Evolutionary conservation across 2,888 invertebrate genomes (phyloP), one percentile per base, ranked within the genome.

Genomic region (Chaetogeoica ovagalla): DNA sequence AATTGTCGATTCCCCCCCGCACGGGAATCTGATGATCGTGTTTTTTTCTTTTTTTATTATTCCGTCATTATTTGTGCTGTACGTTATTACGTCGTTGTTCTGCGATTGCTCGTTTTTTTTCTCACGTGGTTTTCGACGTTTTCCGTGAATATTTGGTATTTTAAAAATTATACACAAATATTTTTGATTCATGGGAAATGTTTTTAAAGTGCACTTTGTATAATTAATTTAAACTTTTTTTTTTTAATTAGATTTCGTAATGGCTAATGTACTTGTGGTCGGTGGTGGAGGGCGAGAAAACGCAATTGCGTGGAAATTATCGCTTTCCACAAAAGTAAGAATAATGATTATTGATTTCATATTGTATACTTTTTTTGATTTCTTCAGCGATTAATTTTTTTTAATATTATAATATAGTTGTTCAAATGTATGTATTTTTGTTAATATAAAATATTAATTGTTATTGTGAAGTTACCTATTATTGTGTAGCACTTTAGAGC

Each of bases 271-370:
- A 83, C 87, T 96, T 83, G 91, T 98, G 75, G 91, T 98, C 84
- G 98, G 98, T 21, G 90, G 92, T 86, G 98, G 98, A 60, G 98
- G 97, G 5, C 91, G 98, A 83, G 98, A 99, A 87, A 97, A 98
- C 88, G 96, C 96, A 7, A 89, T 99, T 84, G 93, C 94, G 84
- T 97, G 97, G 96, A 97, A 97, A 87, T 87, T 98, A 63, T 88
- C 94, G 0, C 92, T 95, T 86, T 97, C 96, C 66, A 85, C 89
- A 1, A 84, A 86, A 84, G 88, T 88, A 84, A 84, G 72, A 19
- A 66, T 57, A n/a, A 11, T 62, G n/a, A 21, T 13, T 48, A 48
- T 48, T 15, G 48, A 48, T 9, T 48, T 48, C 48, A 13, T 30
- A 30, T 30, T 2, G 4, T 30, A 30, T 48, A 48, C 48, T 48